Conservation (phyloP, 2,888 invertebrate species). For the Oasisia sp. region DNA sequence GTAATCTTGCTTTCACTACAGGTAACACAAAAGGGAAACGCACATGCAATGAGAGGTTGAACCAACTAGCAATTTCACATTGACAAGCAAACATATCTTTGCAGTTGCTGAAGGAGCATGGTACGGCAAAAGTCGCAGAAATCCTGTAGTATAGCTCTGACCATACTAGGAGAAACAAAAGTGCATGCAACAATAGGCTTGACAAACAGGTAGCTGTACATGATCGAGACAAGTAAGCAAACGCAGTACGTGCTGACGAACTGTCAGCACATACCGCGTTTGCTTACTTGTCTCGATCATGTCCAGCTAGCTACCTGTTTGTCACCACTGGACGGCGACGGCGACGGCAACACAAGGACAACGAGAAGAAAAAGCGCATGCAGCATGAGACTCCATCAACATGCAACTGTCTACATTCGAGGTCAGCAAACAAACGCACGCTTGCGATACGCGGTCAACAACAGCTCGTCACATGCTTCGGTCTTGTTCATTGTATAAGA, state of each 20-base stretch:
- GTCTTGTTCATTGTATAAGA: not conserved
- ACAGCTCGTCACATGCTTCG: no score
- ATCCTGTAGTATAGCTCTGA: not conserved
- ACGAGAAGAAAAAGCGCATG: not conserved
- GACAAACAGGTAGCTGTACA: not conserved
- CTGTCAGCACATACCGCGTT: not conserved
- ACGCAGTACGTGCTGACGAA: not conserved
- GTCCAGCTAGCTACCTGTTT: not conserved
- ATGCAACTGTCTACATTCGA: not conserved
- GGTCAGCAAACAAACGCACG: no score
- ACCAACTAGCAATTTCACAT: no score
- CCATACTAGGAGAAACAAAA: not conserved
- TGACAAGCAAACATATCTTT: no score
- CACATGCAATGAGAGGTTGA: no score
- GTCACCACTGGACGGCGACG: not conserved
- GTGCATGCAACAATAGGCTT: not conserved
- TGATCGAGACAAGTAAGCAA: not conserved
- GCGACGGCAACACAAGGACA: not conserved
- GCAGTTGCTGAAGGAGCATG: not conserved
- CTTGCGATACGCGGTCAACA: no score
- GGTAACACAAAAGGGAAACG: no score
- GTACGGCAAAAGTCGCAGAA: not conserved
- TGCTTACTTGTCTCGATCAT: not conserved
- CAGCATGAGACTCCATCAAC: not conserved
- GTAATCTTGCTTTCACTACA: no score